A percentile compares a stretch with the other conserved stretches of the same genome.
Conservation (phyloP, 30 jellyfish, hydroid and myxozoan genomes). For the Nemopilema nomurai region DNA sequence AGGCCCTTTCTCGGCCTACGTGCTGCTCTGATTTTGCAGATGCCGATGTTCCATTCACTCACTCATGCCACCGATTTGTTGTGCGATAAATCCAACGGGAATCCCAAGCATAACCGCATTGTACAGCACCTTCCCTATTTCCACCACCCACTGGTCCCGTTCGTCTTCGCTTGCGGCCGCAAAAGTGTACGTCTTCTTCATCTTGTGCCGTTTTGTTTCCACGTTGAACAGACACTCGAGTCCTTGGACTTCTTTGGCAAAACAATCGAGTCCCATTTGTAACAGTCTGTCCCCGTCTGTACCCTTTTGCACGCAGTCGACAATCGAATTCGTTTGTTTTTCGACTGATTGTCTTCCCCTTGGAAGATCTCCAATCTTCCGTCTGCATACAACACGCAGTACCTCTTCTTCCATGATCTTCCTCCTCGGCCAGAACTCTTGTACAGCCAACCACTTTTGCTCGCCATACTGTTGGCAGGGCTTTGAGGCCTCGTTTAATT, state of each 20-base stretch:
- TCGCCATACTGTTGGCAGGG: background rate
- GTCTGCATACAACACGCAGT: slow-evolving; percentile 41
- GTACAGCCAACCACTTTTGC: slow-evolving; percentile 30
- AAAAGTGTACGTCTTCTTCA: slow-evolving; percentile 6
- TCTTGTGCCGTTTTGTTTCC: background rate
- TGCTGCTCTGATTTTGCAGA: background rate
- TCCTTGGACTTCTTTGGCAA: slow-evolving; percentile 48
- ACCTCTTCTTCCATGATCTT: slow-evolving; percentile 22
- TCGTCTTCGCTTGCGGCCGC: slow-evolving; percentile 16
- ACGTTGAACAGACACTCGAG: slow-evolving; percentile 29
- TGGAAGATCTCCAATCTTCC: slow-evolving; percentile 12
- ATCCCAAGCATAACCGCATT: slow-evolving; percentile 15
- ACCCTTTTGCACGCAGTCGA: slow-evolving; percentile 16
- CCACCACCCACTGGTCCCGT: slow-evolving; percentile 35
- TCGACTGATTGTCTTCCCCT: background rate
- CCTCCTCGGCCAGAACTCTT: slow-evolving; percentile 6
- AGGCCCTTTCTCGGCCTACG: too few species aligned
- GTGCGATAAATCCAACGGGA: background rate
- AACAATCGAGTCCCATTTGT: slow-evolving; percentile 45
- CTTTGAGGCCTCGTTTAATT: background rate
- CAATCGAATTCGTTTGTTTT: slow-evolving; percentile 6
- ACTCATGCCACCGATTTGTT: background rate
- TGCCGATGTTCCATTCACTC: background rate
- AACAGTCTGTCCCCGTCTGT: slow-evolving; percentile 31
- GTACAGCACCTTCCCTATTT: slow-evolving; percentile 15